Conservation (phyloP, 2,888 invertebrate species). For the Diarsia rubi region DNA sequence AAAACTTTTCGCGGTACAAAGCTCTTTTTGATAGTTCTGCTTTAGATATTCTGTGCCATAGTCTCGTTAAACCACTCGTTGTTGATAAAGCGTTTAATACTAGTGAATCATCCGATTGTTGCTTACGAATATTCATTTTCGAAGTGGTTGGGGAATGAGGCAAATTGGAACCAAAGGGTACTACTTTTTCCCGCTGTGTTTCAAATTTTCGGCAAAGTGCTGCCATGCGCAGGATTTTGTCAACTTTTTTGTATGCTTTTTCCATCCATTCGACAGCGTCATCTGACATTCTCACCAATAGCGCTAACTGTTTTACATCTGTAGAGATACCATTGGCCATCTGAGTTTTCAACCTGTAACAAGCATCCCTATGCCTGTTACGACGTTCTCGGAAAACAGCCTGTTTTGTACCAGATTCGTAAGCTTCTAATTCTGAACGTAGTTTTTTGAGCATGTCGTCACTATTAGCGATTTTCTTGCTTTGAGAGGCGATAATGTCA, state of each 20-base stretch:
- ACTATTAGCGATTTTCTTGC: conserved; percentile 84
- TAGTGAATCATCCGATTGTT: conserved; percentile 79
- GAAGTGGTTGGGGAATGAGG: conserved; percentile 76
- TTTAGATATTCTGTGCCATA: conserved; percentile 86
- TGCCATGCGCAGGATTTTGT: conserved; percentile 88
- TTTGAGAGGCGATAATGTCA: conserved; percentile 86
- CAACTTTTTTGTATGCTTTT: conserved; percentile 84
- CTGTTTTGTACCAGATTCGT: conserved; percentile 87
- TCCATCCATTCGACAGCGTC: conserved; percentile 83
- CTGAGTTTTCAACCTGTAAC: conserved; percentile 76
- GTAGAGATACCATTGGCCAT: conserved; percentile 76
- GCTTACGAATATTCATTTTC: conserved; percentile 72
- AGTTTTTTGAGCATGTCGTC: conserved; percentile 81
- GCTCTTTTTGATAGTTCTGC: conserved; percentile 84
- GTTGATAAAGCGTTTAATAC: conserved; percentile 79
- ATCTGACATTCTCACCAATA: conserved; percentile 82
- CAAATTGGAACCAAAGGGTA: conserved; percentile 79
- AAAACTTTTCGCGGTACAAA: conserved; percentile 80
- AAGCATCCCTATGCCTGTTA: conserved; percentile 82
- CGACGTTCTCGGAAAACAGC: conserved; percentile 85
- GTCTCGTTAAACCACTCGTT: conserved; percentile 81
- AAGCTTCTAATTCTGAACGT: conserved; percentile 81
- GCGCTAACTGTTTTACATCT: conserved; percentile 78
- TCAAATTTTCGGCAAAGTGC: conserved; percentile 91
- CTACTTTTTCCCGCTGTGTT: conserved; percentile 88